Conservation (phyloP, 1,140 invertebrate species). For the Proales similis region DNA sequence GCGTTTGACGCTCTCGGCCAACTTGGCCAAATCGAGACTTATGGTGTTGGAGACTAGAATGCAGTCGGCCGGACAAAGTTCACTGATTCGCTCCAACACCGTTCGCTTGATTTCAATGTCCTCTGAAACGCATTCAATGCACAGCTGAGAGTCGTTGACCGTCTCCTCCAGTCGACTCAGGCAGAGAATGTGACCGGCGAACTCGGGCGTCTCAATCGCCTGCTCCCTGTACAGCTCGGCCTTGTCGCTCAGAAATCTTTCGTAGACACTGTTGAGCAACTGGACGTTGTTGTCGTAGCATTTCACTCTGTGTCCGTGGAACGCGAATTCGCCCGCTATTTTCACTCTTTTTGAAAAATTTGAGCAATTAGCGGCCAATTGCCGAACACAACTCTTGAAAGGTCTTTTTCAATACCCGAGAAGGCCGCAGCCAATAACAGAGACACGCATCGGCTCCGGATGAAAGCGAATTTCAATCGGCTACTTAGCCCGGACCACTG, state of each 20-base stretch:
- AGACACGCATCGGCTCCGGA: constrained; percentile 52
- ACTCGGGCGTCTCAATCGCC: constrained; percentile 49
- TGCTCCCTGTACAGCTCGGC: constrained; percentile 50
- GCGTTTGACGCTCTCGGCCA: constrained; percentile 44
- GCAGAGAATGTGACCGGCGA: constrained; percentile 54
- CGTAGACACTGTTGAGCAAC: constrained; percentile 48
- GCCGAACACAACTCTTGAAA: constrained; percentile 38
- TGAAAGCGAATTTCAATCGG: too few species aligned
- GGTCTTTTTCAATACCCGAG: constrained; percentile 55
- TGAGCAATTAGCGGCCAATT: not conserved
- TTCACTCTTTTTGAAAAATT: not conserved
- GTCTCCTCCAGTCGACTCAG: constrained; percentile 54
- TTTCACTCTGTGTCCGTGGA: constrained; percentile 55
- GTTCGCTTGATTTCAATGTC: constrained; percentile 53
- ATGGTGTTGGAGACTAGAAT: constrained; percentile 52
- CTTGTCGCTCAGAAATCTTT: constrained; percentile 52
- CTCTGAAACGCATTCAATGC: constrained; percentile 54
- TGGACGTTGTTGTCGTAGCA: constrained; percentile 50
- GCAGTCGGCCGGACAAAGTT: constrained; percentile 47
- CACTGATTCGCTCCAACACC: constrained; percentile 51
- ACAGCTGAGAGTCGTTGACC: constrained; percentile 53
- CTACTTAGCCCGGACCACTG: too few species aligned
- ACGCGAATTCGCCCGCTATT: constrained; percentile 53
- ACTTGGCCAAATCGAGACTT: constrained; percentile 46
- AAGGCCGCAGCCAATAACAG: constrained; percentile 53